phyloP scores from a whole-genome alignment of 2,797 vertebrate species.

The Acestrorhynchus altus region DNA sequence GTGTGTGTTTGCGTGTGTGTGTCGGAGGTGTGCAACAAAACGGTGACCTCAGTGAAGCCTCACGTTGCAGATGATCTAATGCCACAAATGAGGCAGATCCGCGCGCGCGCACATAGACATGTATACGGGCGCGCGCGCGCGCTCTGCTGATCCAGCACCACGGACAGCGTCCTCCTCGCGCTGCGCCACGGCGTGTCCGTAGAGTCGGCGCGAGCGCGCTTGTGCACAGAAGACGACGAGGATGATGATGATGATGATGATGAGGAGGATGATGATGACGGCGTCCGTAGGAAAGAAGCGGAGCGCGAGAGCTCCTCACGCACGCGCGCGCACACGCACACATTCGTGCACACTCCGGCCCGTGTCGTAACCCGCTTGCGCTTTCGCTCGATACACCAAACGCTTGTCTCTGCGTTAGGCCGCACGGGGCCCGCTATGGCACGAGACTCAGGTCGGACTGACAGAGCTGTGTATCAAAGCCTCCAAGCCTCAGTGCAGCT shows the following conservation, averaged over 20 bases:
- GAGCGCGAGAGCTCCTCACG: neutral
- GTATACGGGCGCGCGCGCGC: neutral
- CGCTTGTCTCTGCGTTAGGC: neutral
- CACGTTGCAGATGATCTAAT: constrained; percentile 48
- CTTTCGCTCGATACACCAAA: neutral
- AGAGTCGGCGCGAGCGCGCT: neutral
- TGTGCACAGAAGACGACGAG: constrained; percentile 2
- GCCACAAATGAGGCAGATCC: neutral
- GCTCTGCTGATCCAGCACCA: constrained; percentile 46
- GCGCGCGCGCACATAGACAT: constrained; percentile 1
- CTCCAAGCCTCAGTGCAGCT: too few relatives aligned
- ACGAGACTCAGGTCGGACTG: neutral
- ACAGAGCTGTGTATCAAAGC: too few relatives aligned
- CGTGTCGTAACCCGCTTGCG: constrained; percentile 5
- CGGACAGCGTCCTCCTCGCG: constrained; percentile 47
- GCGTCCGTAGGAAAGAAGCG: constrained; percentile 27
- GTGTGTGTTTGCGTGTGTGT: constrained; percentile 34
- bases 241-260: constrained; percentile 37
- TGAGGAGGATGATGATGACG: constrained; percentile 33
- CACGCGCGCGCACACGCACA: neutral
- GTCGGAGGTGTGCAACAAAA: constrained; percentile 29
- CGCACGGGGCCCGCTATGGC: neutral
- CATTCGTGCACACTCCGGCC: neutral
- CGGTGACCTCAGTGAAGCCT: constrained; percentile 47
- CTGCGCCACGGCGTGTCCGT: constrained; percentile 43